Percentiles rank a stretch among this genome's conserved stretches.
Conservation (phyloP, 2,113 vertebrate species). For the Nestor notabilis region DNA sequence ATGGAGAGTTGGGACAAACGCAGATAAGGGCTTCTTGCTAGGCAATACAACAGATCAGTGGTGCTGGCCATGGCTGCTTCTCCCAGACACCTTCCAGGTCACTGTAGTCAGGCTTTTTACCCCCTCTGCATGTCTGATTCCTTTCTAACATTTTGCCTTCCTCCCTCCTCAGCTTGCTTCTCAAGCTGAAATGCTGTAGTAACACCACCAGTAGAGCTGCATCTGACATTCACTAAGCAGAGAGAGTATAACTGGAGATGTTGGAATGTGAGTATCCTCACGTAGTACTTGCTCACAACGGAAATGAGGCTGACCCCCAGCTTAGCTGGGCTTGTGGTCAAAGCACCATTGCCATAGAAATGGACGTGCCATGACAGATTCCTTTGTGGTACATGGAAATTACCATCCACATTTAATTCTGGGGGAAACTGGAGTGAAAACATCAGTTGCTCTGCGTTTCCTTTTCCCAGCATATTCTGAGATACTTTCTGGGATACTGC, state of each 20-base stretch:
- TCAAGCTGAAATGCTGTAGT: background rate
- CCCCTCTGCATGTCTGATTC: background rate
- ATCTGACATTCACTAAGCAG: background rate
- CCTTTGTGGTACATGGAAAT: background rate
- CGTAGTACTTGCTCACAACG: background rate
- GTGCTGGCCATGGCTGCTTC: background rate
- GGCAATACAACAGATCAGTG: background rate
- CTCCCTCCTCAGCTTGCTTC: background rate
- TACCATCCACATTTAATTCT: background rate
- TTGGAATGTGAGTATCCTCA: background rate
- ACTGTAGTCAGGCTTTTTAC: background rate
- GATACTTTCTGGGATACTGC: background rate
- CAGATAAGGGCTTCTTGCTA: background rate
- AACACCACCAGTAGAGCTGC: background rate
- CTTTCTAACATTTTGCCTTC: background rate
- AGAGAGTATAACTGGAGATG: background rate
- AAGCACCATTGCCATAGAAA: background rate
- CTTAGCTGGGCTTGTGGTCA: background rate
- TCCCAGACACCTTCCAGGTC: background rate
- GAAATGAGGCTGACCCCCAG: background rate
- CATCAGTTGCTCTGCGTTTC: background rate
- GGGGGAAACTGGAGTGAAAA: background rate
- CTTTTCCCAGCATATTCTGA: background rate
- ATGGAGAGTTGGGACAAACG: background rate
- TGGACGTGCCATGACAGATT: background rate